These are phyloP conservation scores for Microcebus griseorufus DNA, from an alignment of 2,113 vertebrate genomes.

Conservation along the genomic window DNA sequence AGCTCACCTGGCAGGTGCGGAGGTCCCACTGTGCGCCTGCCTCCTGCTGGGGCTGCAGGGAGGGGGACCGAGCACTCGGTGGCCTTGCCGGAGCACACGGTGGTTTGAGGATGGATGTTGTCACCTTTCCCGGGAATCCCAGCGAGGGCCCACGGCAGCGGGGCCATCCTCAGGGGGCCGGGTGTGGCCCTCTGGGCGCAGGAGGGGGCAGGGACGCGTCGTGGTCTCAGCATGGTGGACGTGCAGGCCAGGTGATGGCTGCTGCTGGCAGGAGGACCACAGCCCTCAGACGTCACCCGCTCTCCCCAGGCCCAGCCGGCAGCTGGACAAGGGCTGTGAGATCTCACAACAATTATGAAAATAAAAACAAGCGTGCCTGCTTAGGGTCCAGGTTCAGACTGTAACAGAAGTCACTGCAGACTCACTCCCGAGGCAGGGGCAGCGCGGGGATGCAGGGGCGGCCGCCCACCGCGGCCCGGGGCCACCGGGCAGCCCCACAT, in stretches of 20 bases:
- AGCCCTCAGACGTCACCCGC: fast-evolving
- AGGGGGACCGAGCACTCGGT: neutral
- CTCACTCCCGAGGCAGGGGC: fast-evolving
- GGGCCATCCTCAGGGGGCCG: neutral
- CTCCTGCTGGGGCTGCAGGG: fast-evolving
- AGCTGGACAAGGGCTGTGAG: fast-evolving
- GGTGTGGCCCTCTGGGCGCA: fast-evolving
- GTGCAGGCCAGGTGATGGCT: fast-evolving
- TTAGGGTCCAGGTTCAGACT: neutral
- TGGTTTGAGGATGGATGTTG: neutral
- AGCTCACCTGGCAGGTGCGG: fast-evolving
- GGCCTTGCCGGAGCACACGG: fast-evolving
- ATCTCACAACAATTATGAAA: neutral
- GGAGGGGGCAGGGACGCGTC: fast-evolving
- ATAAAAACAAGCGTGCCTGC: neutral
- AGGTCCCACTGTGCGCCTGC: fast-evolving
- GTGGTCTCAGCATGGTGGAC: fast-evolving
- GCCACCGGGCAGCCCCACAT: fast-evolving
- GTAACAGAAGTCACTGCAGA: neutral
- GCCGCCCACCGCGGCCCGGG: fast-evolving
- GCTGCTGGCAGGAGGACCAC: fast-evolving
- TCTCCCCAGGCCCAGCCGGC: neutral
- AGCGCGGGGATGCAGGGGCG: fast-evolving
- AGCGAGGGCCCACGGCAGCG: no score
- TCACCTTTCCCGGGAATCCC: neutral